Evolutionary conservation across 2,888 invertebrate species (phyloP).

Genomic region (Pyrrhia umbra): DNA sequence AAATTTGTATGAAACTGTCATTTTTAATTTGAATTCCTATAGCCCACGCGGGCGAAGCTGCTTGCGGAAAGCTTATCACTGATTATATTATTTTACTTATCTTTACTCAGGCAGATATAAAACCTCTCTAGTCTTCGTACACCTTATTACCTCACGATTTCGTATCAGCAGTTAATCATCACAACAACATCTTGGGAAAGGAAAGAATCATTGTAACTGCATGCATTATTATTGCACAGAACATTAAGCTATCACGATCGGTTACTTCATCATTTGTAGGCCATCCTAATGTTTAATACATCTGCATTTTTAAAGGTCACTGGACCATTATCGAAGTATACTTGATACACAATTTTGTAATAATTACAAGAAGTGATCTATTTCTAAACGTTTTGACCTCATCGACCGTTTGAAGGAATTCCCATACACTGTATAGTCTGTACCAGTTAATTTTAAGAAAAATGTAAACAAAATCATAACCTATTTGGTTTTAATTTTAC

Average conservation of each 20-base stretch:
- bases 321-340: slow-evolving; percentile 31
- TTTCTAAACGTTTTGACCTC: not conserved
- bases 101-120: too few species aligned
- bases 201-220: slow-evolving; percentile 39
- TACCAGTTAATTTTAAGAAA: not conserved
- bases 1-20: too few species aligned
- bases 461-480: too few species aligned
- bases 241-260: slow-evolving; percentile 49
- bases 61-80: too few species aligned
- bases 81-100: too few species aligned
- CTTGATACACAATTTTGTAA: slow-evolving; percentile 1
- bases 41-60: too few species aligned
- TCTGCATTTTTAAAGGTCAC: slow-evolving; percentile 45
- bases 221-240: slow-evolving; percentile 33
- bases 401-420: not conserved
- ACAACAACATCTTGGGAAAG: slow-evolving; percentile 39
- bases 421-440: not conserved
- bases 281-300: slow-evolving; percentile 12
- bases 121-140: not conserved
- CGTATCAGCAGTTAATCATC: slow-evolving; percentile 14
- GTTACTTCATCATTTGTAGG: slow-evolving; percentile 37
- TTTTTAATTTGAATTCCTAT: too few species aligned
- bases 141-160: slow-evolving; percentile 20
- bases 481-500: too few species aligned
- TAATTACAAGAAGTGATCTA: not conserved